Evolutionary conservation across 2,113 vertebrate species (phyloP).

Genomic region (Catharus fuscescens): DNA sequence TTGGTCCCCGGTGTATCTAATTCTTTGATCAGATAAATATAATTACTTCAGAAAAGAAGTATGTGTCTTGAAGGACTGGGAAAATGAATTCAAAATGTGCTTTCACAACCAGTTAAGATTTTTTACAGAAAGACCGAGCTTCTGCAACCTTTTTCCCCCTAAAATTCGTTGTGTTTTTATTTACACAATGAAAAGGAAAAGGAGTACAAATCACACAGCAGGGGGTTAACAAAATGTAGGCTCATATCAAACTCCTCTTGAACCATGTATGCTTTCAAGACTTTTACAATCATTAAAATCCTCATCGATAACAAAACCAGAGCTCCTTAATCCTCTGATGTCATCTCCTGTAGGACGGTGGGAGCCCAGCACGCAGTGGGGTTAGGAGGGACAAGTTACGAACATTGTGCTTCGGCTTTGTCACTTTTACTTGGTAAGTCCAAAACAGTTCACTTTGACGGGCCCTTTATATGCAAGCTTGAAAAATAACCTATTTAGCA

Average conservation of each 20-base stretch:
- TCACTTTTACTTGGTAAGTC: slow-evolving; percentile 71
- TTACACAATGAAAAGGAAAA: not conserved
- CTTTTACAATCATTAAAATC: not conserved
- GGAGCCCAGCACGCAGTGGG: not conserved
- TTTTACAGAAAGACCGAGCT: not conserved
- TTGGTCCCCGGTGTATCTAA: not conserved
- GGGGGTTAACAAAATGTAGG: not conserved
- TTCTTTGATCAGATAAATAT: slow-evolving; percentile 44
- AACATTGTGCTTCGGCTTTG: slow-evolving; percentile 36
- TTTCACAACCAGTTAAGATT: slow-evolving; percentile 43
- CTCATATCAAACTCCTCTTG: not conserved
- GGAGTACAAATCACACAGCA: not conserved
- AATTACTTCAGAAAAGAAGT: slow-evolving; percentile 25
- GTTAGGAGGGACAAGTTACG: not conserved
- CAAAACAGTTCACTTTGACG: slow-evolving; percentile 70
- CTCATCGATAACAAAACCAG: not conserved
- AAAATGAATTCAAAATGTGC: slow-evolving; percentile 49
- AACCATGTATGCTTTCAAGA: not conserved
- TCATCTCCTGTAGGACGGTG: not conserved
- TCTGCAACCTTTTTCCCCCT: not conserved
- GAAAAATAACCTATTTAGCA: slow-evolving; percentile 83
- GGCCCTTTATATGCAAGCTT: slow-evolving; percentile 77
- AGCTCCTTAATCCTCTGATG: not conserved
- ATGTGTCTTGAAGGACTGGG: not conserved
- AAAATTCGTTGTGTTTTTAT: not conserved